A percentile compares a stretch with the other conserved stretches of the same genome.
These are phyloP conservation scores for Oegoconia quadripuncta DNA, from an alignment of 2,888 invertebrate species.

Conservation along the genomic window DNA sequence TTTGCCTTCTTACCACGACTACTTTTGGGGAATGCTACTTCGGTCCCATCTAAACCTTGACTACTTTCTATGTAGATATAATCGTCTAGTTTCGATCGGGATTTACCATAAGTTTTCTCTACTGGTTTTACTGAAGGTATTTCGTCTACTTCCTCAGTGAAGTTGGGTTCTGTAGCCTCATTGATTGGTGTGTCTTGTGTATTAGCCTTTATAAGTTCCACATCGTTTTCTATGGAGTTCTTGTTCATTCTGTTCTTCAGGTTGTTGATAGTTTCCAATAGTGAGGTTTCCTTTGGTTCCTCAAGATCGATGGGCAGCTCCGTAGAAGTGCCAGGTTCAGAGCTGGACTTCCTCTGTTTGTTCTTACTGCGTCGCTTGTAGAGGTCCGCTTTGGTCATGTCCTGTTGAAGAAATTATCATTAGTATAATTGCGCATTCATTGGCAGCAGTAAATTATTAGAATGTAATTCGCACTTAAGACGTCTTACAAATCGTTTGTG, in stretches of 20 bases:
- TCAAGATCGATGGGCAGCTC: constrained; percentile 27
- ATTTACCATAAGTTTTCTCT: constrained; percentile 64
- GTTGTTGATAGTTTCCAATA: constrained; percentile 53
- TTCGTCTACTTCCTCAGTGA: constrained; percentile 49
- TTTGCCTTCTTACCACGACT: constrained; percentile 44
- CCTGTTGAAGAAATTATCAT: constrained; percentile 35
- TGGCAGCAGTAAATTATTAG: too few species aligned
- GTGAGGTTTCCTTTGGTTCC: constrained; percentile 37
- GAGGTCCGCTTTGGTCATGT: constrained; percentile 72
- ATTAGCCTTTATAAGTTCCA: constrained; percentile 62
- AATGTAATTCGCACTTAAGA: too few species aligned
- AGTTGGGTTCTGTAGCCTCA: constrained; percentile 41
- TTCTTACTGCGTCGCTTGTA: constrained; percentile 69
- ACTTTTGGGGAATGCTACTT: constrained; percentile 56
- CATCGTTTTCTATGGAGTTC: constrained; percentile 65
- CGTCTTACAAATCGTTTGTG: too few species aligned
- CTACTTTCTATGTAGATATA: constrained; percentile 67
- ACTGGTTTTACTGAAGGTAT: constrained; percentile 62
- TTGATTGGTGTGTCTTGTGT: constrained; percentile 52
- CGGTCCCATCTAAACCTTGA: constrained; percentile 55
- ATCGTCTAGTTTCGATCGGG: constrained; percentile 62
- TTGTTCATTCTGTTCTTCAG: constrained; percentile 56
- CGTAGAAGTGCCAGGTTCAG: constrained; percentile 42
- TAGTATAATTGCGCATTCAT: background rate
- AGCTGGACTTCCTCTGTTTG: constrained; percentile 53